Conservation (phyloP, 2,113 vertebrate species). For the Hippocampus mohnikei region DNA sequence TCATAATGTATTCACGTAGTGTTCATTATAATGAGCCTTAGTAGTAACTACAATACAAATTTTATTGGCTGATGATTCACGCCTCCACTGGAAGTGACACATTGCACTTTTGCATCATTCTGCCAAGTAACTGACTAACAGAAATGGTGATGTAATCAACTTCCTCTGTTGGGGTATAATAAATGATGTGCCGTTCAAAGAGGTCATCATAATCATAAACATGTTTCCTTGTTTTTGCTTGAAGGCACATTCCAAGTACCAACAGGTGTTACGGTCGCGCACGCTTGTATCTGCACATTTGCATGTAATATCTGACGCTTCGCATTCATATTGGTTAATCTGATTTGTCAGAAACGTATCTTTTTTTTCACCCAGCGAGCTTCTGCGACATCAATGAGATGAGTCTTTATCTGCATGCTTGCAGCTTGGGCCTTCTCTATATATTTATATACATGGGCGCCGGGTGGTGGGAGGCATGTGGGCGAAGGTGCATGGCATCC, state of each 20-base stretch:
- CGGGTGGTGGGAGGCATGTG: conserved; percentile 76
- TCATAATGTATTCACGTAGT: no score
- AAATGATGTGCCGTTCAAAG: neutral
- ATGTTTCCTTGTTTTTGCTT: conserved; percentile 50
- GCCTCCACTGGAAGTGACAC: neutral
- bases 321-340: conserved; percentile 64
- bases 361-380: conserved; percentile 64
- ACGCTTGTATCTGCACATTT: conserved; percentile 24
- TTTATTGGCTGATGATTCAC: neutral
- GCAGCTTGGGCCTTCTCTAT: conserved; percentile 78
- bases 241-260: conserved; percentile 50
- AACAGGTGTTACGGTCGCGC: conserved; percentile 40
- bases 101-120: neutral
- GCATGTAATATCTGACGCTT: conserved; percentile 53
- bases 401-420: conserved; percentile 79
- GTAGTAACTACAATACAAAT: no score
- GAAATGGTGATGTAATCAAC: conserved; percentile 1
- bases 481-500: conserved; percentile 79
- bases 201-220: conserved; percentile 35
- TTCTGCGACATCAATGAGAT: conserved; percentile 75
- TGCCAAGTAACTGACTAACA: neutral
- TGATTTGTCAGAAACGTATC: conserved; percentile 73
- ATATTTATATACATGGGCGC: conserved; percentile 70
- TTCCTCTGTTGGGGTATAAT: neutral
- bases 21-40: no score